Percentiles rank a stretch among this genome's conserved stretches.
phyloP scores from a whole-genome alignment of 2,888 invertebrate genomes.

The Aporophyla lueneburgensis region DNA sequence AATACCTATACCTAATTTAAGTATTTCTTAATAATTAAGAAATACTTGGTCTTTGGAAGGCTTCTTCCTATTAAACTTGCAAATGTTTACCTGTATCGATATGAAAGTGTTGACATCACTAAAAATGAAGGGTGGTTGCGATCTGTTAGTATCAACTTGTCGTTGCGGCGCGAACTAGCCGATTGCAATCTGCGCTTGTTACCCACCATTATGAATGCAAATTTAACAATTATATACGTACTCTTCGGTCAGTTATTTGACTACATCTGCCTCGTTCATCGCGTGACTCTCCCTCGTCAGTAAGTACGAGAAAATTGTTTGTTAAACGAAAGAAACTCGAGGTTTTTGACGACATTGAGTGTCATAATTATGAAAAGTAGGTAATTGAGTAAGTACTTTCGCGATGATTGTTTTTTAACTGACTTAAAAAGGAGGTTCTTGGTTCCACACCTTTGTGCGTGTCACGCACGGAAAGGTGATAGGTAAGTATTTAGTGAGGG shows the following conservation, averaged over 20 bases:
- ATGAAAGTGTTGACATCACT: slow-evolving; percentile 65
- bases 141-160: slow-evolving; percentile 82
- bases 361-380: slow-evolving; percentile 63
- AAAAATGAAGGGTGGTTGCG: slow-evolving; percentile 69
- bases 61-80: not conserved
- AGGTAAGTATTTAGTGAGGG: slow-evolving; percentile 29
- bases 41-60: not conserved
- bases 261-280: slow-evolving; percentile 73
- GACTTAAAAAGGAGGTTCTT: slow-evolving; percentile 26
- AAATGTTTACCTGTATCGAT: slow-evolving; percentile 56
- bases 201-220: slow-evolving; percentile 87
- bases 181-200: slow-evolving; percentile 87
- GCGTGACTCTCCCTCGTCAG: slow-evolving; percentile 76
- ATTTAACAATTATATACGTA: slow-evolving; percentile 85
- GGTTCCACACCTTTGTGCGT: slow-evolving; percentile 25
- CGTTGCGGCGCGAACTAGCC: slow-evolving; percentile 83
- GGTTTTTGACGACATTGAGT: slow-evolving; percentile 69
- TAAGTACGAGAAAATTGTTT: slow-evolving; percentile 72
- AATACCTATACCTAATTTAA: too few relatives aligned
- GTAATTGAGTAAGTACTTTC: slow-evolving; percentile 30
- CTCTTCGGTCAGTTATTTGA: slow-evolving; percentile 66
- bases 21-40: too few relatives aligned
- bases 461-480: slow-evolving; percentile 26
- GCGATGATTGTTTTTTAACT: slow-evolving; percentile 27
- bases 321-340: slow-evolving; percentile 70